Evolutionary conservation across 2,113 vertebrate species (phyloP).

Genomic region (Physeter macrocephalus): DNA sequence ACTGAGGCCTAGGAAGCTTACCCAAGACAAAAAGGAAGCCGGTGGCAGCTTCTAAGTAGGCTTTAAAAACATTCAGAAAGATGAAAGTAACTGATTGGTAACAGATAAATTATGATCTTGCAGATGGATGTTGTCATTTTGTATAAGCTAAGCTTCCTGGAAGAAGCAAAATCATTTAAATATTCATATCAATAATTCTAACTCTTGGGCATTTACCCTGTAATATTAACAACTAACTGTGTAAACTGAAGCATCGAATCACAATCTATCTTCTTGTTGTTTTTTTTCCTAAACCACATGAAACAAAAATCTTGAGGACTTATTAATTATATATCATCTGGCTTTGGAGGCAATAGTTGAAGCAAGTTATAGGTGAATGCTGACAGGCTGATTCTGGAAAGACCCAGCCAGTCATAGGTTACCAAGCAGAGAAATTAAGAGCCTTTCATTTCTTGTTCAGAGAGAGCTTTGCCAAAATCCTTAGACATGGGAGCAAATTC

Average conservation of each 20-base stretch:
- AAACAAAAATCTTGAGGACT: neutral
- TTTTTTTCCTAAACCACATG: neutral
- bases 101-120: neutral
- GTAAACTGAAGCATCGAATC: neutral
- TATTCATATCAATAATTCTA: neutral
- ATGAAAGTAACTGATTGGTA: neutral
- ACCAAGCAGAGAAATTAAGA: conserved; percentile 40
- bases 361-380: conserved; percentile 45
- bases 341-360: conserved; percentile 28
- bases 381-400: conserved; percentile 45
- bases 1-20: neutral
- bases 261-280: neutral
- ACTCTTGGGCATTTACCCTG: neutral
- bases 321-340: conserved; percentile 31
- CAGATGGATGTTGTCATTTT: neutral
- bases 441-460: conserved; percentile 55
- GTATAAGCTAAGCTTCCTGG: neutral
- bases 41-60: neutral
- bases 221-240: neutral
- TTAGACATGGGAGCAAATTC: conserved; percentile 20
- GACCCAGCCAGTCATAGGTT: conserved; percentile 24
- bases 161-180: conserved; percentile 13
- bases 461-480: conserved; percentile 20
- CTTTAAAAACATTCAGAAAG: neutral
- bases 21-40: neutral